Conservation (phyloP, 2,113 vertebrate genomes). For the Promerops cafer region DNA sequence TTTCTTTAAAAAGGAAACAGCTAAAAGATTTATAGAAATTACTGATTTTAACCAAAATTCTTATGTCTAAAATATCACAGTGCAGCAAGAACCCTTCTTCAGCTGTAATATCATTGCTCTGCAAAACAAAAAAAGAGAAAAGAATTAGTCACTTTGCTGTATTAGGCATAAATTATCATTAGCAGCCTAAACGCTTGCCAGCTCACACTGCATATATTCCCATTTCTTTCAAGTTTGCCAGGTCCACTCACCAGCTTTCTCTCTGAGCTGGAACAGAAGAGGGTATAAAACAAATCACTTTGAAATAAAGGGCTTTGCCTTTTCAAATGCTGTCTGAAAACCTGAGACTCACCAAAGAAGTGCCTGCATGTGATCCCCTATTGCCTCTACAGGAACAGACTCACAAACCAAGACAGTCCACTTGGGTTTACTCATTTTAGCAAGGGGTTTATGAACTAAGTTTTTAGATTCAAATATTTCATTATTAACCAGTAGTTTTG, state of each 20-base stretch:
- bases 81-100: slow-evolving; percentile 4
- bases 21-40: neutral
- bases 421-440: neutral
- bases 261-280: neutral
- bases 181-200: neutral
- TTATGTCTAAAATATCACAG: neutral
- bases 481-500: neutral
- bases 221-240: neutral
- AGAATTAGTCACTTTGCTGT: neutral
- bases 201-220: neutral
- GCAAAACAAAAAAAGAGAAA: slow-evolving; percentile 15
- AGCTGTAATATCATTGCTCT: slow-evolving; percentile 11
- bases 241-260: neutral
- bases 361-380: rapidly evolving
- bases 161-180: neutral
- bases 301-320: neutral
- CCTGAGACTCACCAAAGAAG: neutral
- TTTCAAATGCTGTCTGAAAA: neutral
- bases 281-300: neutral
- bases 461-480: neutral
- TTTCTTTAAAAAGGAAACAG: neutral
- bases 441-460: neutral
- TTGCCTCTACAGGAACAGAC: neutral
- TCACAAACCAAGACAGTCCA: rapidly evolving
- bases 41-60: neutral